phyloP scores from a whole-genome alignment of 2,888 invertebrate species.

The Tiliacea citrago region DNA sequence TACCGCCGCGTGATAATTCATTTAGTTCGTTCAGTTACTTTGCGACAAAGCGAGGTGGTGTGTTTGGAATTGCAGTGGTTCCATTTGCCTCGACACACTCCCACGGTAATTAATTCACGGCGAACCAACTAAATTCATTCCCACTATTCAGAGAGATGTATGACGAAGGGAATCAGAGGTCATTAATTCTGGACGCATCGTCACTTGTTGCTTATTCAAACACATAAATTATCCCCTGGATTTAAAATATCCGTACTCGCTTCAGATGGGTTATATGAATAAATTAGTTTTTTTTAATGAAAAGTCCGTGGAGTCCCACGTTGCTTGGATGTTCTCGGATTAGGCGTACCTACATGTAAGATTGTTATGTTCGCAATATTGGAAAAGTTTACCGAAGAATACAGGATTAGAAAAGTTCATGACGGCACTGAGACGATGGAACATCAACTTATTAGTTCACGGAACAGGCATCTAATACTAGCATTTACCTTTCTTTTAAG shows the following conservation, averaged over 20 bases:
- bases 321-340: slow-evolving; percentile 74
- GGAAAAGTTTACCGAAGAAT: slow-evolving; percentile 84
- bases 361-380: slow-evolving; percentile 84
- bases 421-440: slow-evolving; percentile 72
- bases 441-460: slow-evolving; percentile 68
- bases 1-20: slow-evolving; percentile 71
- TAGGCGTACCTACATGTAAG: slow-evolving; percentile 79
- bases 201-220: slow-evolving; percentile 63
- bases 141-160: slow-evolving; percentile 54
- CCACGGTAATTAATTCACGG: slow-evolving; percentile 67
- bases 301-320: slow-evolving; percentile 70
- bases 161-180: slow-evolving; percentile 45
- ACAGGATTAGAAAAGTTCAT: slow-evolving; percentile 85
- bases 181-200: slow-evolving; percentile 46
- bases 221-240: slow-evolving; percentile 48
- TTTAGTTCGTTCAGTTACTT: slow-evolving; percentile 70
- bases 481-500: slow-evolving; percentile 47
- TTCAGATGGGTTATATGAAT: slow-evolving; percentile 62
- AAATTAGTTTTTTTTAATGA: slow-evolving; percentile 72
- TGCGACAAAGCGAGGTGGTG: slow-evolving; percentile 66
- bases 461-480: slow-evolving; percentile 24
- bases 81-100: slow-evolving; percentile 65
- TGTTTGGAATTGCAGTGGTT: slow-evolving; percentile 67
- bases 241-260: slow-evolving; percentile 42
- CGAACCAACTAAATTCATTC: slow-evolving; percentile 57